Conservation (phyloP, 2,888 invertebrate species). For the Sphaerolaimus hirsutus region DNA sequence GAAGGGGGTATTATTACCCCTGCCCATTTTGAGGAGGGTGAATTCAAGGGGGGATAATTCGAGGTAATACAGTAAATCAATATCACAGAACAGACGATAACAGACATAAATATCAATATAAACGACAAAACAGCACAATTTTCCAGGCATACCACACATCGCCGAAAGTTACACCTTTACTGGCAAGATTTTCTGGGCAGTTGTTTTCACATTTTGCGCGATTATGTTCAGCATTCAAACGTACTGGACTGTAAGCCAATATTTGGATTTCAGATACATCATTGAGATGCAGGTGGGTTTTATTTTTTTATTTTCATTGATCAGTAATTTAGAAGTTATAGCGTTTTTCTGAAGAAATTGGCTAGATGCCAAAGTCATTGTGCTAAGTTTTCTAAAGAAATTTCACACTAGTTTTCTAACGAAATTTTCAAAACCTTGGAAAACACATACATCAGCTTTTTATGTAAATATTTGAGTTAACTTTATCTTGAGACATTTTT, state of each 20-base stretch:
- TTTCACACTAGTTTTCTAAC: no score
- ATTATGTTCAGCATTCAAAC: constrained; percentile 18
- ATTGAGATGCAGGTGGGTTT: constrained; percentile 20
- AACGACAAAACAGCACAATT: neutral
- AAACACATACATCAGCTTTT: no score
- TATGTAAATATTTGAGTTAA: no score
- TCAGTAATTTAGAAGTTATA: neutral
- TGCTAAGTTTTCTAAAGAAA: no score
- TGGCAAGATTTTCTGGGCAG: constrained; percentile 12
- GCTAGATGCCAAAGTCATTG: no score
- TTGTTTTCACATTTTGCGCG: constrained; percentile 13
- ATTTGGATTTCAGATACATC: constrained; percentile 21
- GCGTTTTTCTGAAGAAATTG: neutral
- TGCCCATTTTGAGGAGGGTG: no score
- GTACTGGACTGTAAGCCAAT: constrained; percentile 22
- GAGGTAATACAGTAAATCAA: no score
- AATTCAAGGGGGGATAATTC: no score
- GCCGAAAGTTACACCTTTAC: neutral
- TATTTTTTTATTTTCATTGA: neutral
- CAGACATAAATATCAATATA: neutral
- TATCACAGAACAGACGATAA: no score
- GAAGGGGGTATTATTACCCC: no score
- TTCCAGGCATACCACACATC: constrained; percentile 5
- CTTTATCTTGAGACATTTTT: no score
- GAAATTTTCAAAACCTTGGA: no score